A percentile compares a stretch with the other conserved stretches of the same genome.
These are phyloP conservation scores for Cladopsammia gracilis DNA, from an alignment of 64 coral and sea anemone genomes.

Conservation along the genomic window DNA sequence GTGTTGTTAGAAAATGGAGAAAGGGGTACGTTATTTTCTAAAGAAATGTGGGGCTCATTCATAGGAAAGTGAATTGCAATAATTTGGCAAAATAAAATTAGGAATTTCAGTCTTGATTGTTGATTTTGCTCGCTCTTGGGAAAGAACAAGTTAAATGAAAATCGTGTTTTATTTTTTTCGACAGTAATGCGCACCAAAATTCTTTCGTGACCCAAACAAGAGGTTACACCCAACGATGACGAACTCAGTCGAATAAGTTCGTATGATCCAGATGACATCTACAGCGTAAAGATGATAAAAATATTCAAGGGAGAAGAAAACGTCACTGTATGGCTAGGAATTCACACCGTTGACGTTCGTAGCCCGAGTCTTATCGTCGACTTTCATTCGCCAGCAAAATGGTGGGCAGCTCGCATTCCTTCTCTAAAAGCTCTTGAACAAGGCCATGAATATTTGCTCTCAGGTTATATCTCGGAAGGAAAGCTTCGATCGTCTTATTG, in stretches of 20 bases:
- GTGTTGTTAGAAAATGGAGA: too few species aligned
- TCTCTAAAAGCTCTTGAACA: not conserved
- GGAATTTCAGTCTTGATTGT: too few species aligned
- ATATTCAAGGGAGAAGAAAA: slow-evolving; percentile 11
- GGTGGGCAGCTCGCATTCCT: not conserved
- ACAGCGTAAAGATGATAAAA: slow-evolving; percentile 22
- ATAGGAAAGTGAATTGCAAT: too few species aligned
- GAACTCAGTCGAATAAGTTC: not conserved
- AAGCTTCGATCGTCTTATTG: slow-evolving; percentile 13
- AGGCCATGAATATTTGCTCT: not conserved
- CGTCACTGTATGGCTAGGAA: not conserved
- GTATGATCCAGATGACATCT: not conserved
- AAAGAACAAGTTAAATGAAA: too few species aligned
- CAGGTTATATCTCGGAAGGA: not conserved
- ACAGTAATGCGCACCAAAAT: not conserved
- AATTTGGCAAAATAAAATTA: too few species aligned
- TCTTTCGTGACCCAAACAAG: not conserved
- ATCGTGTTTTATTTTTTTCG: not conserved
- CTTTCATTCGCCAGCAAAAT: not conserved
- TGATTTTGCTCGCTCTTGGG: too few species aligned
- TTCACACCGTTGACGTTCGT: not conserved
- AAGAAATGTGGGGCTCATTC: too few species aligned
- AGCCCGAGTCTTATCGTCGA: not conserved
- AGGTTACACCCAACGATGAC: not conserved
- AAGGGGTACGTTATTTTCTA: too few species aligned